A percentile compares a stretch with the other conserved stretches of the same genome.
Evolutionary conservation across 2,888 invertebrate genomes (phyloP).

Genomic region (Sussaba pulchella): DNA sequence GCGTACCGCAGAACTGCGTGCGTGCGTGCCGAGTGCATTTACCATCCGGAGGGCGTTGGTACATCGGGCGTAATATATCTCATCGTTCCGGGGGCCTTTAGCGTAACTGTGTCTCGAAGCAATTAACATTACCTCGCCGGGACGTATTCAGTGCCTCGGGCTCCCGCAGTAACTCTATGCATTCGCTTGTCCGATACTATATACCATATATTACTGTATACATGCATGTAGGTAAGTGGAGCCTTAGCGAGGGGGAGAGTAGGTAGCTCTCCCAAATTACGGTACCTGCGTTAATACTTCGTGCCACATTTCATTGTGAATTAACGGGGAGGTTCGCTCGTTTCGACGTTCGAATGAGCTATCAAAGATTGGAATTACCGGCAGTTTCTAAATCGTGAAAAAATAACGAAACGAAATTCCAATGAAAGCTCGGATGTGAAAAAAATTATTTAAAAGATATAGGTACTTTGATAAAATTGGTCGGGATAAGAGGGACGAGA

Average conservation of each 20-base stretch:
- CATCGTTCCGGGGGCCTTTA: slow-evolving; percentile 65
- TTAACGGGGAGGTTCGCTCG: slow-evolving; percentile 54
- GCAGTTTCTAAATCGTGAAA: neutral
- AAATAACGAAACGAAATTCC: neutral
- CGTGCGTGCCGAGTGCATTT: slow-evolving; percentile 54
- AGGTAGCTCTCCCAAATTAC: slow-evolving; percentile 26
- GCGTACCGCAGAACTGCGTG: slow-evolving; percentile 50
- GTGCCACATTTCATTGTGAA: slow-evolving; percentile 57
- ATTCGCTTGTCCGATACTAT: slow-evolving; percentile 55
- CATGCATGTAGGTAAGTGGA: neutral
- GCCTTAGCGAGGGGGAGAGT: neutral
- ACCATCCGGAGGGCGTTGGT: slow-evolving; percentile 53
- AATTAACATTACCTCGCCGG: slow-evolving; percentile 67
- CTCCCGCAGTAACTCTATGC: slow-evolving; percentile 56
- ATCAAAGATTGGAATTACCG: slow-evolving; percentile 5
- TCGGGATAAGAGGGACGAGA: too few relatives aligned
- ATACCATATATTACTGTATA: slow-evolving; percentile 1
- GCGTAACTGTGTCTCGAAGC: slow-evolving; percentile 67
- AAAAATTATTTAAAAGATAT: too few relatives aligned
- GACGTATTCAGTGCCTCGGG: slow-evolving; percentile 53
- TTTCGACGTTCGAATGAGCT: slow-evolving; percentile 41
- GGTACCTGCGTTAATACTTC: slow-evolving; percentile 26
- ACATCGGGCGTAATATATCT: slow-evolving; percentile 65
- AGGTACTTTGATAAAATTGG: too few relatives aligned
- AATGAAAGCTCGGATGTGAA: neutral